A percentile compares a stretch with the other conserved stretches of the same genome.
Evolutionary conservation across 2,888 invertebrate species (phyloP).

Genomic region (Autographa gamma): DNA sequence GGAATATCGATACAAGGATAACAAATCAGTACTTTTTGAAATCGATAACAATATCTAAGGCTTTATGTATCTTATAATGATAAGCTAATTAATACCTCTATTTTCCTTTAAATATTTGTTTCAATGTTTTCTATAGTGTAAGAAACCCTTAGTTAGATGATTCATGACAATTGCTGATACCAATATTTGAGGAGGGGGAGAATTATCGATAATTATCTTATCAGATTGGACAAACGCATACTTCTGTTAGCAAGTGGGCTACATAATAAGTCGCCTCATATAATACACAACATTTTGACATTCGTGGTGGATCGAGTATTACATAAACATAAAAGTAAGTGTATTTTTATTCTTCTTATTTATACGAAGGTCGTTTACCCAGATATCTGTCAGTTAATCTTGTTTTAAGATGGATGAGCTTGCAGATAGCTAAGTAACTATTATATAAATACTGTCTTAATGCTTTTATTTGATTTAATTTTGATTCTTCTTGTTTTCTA

Average conservation of each 20-base stretch:
- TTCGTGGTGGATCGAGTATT: slow-evolving; percentile 26
- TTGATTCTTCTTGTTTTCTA: too few species aligned
- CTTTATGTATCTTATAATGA: neutral
- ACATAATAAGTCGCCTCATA: slow-evolving; percentile 44
- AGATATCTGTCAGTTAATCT: neutral
- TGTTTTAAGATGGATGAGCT: too few species aligned
- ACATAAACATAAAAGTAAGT: slow-evolving; percentile 35
- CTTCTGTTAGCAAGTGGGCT: slow-evolving; percentile 36
- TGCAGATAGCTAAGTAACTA: too few species aligned
- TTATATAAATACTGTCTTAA: too few species aligned
- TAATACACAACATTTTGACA: slow-evolving; percentile 42
- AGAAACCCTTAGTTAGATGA: neutral
- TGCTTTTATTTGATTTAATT: too few species aligned
- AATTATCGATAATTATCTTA: slow-evolving; percentile 60
- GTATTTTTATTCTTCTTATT: neutral
- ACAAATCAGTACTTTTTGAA: neutral
- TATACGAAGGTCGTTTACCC: neutral
- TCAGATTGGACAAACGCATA: slow-evolving; percentile 33
- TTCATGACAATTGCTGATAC: slow-evolving; percentile 12
- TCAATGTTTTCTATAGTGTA: neutral
- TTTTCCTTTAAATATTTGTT: neutral
- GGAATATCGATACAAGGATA: neutral
- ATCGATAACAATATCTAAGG: neutral
- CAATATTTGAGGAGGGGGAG: slow-evolving; percentile 23
- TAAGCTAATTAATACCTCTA: neutral